These are phyloP conservation scores for Poecilia picta DNA, from an alignment of 2,797 vertebrate species.

Conservation along the genomic window DNA sequence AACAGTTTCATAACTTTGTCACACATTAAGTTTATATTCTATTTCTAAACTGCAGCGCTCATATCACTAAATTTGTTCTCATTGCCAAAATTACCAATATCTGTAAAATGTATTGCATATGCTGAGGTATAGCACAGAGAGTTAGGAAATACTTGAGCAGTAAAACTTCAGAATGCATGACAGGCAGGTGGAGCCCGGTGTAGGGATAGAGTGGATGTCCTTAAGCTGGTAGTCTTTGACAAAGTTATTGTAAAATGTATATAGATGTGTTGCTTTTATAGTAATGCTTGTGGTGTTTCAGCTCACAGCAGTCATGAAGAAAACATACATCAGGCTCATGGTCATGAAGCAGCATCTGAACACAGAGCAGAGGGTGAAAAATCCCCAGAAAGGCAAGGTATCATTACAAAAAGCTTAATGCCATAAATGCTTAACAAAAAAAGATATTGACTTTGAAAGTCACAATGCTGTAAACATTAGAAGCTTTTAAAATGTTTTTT, in stretches of 20 bases:
- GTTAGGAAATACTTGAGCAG: not conserved
- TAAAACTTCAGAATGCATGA: not conserved
- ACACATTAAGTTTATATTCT: not conserved
- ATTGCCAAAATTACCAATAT: not conserved
- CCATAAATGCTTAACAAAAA: not conserved
- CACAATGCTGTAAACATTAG: not conserved
- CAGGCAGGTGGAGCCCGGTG: not conserved
- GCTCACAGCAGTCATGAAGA: slow-evolving; percentile 8
- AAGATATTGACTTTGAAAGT: not conserved
- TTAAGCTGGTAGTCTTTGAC: not conserved
- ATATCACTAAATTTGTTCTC: not conserved
- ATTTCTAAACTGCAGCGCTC: not conserved
- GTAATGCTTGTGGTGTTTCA: slow-evolving; percentile 9
- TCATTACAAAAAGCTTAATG: not conserved
- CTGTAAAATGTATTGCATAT: not conserved
- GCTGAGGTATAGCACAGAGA: not conserved
- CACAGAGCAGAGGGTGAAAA: slow-evolving; percentile 15
- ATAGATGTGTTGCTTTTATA: not conserved
- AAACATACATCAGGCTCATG: slow-evolving; percentile 9
- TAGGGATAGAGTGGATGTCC: not conserved
- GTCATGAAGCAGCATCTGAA: slow-evolving; percentile 18
- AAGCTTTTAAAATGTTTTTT: not conserved
- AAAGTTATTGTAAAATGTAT: not conserved
- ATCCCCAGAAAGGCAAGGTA: slow-evolving; percentile 33
- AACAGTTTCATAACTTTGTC: not conserved